Base-by-base conservation (phyloP, 53 echinoderm and acorn worm species). In the Holothuria scabra region DNA sequence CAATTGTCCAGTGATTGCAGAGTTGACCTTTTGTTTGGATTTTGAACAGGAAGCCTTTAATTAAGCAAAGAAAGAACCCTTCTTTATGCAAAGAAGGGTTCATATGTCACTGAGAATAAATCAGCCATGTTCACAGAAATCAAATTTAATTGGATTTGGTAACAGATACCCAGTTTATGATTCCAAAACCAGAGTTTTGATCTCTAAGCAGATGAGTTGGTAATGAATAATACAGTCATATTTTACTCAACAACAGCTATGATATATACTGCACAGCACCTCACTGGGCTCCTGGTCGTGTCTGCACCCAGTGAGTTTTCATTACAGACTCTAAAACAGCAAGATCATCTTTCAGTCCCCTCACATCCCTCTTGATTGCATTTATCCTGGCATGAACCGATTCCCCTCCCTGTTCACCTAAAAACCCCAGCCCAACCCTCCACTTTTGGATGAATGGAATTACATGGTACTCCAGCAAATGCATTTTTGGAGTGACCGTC, bases 341-440 rank as follows among this genome's bases (percentile, higher is more conserved):
- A 19, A 83, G 46, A 29, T 83, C 83, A 44, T 83, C 83, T 38
- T 65, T 83, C 23, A 83, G 65, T 23, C 83, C 83, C 65, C 83
- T 64, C 38, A 67, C 65, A 29, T 83, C 48, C 25, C 62, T 37
- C 63, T 66, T 64, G 65, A 83, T 83, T 7, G 37, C 48, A 46
- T 83, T 83, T n/a, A 83, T 65, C 3, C 65, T 21, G 29, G 83
- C 83, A 44, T 83, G 83, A 24, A 83, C 83, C 23, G 31, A 35
- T 46, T 83, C 83, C 41, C 83, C 83, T 83, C 83, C 83, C 34
- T 83, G 83, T 66, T 83, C 83, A 6, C 83, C 83, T 5, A 63
- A 66, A 48, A 83, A 83, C 5, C 83, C 83, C 57, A 62, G 48
- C 5, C 83, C 66, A 83, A 83, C 62, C 38, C 49, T 35, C 83